Evolutionary conservation across 2,888 invertebrate species (phyloP).

Genomic region (Thelaira solivaga): DNA sequence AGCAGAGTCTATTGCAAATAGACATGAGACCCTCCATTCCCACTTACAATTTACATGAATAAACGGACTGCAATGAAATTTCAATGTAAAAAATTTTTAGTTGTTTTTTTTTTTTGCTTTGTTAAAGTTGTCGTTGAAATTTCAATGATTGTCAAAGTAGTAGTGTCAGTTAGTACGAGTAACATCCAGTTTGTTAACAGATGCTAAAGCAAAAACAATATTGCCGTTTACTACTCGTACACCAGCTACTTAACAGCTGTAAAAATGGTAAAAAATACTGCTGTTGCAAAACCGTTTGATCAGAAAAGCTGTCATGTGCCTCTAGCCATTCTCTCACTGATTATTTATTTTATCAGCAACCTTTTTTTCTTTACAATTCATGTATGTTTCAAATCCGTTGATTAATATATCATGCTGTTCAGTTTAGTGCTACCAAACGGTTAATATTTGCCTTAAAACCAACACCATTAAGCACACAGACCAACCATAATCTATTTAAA

Average conservation of each 20-base stretch:
- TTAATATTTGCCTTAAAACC: background rate
- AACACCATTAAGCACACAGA: background rate
- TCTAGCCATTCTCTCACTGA: too few species aligned
- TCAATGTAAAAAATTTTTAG: background rate
- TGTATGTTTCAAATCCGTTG: background rate
- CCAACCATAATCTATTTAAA: background rate
- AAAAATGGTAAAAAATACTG: too few species aligned
- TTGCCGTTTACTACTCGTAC: too few species aligned
- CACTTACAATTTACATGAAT: background rate
- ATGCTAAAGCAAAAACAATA: background rate
- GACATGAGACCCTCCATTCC: background rate
- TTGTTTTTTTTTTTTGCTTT: background rate
- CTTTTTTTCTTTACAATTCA: too few species aligned
- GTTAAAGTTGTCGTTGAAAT: background rate
- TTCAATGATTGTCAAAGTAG: conserved; percentile 2
- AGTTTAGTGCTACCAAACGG: background rate
- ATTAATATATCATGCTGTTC: background rate
- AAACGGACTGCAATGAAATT: background rate
- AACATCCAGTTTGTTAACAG: conserved; percentile 7
- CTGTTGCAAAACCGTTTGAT: too few species aligned
- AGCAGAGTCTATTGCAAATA: background rate
- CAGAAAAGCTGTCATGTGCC: too few species aligned
- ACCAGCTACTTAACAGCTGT: too few species aligned
- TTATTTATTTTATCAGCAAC: background rate
- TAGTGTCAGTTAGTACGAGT: too few species aligned